Percentiles rank a stretch among this genome's conserved stretches.
Conservation (phyloP, 2,797 vertebrate species). For the Vireo griseus region DNA sequence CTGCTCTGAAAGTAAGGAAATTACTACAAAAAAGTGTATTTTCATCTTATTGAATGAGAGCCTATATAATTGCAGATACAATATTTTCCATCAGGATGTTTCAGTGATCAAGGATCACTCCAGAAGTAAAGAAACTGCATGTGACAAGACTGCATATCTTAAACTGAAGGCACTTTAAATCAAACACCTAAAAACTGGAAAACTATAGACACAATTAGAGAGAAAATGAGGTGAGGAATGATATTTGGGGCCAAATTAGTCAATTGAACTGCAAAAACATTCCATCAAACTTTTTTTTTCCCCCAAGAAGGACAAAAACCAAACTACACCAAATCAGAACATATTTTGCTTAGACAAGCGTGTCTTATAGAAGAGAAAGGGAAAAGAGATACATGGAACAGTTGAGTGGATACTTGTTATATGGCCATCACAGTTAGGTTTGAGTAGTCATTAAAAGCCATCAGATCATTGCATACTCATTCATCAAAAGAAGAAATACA, state of each 20-base stretch:
- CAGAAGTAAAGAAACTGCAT: not conserved
- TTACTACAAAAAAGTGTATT: not conserved
- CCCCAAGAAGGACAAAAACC: not conserved
- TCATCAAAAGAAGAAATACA: not conserved
- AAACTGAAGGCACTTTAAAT: not conserved
- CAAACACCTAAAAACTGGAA: not conserved
- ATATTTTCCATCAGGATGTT: not conserved
- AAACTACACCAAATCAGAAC: not conserved
- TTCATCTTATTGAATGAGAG: not conserved
- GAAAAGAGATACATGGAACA: not conserved
- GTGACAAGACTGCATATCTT: not conserved
- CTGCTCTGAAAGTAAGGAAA: not conserved
- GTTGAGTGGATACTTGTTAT: not conserved
- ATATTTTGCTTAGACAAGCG: not conserved
- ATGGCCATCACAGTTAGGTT: not conserved
- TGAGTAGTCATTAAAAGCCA: not conserved
- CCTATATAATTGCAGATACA: not conserved
- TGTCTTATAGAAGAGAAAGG: not conserved
- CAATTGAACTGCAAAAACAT: not conserved
- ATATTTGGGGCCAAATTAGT: not conserved
- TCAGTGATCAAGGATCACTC: not conserved
- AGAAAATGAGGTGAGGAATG: not conserved
- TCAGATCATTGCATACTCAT: not conserved
- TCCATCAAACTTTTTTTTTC: not conserved
- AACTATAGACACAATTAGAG: not conserved